phyloP scores from a whole-genome alignment of 1,140 invertebrate species.

The Apis mellifera region Amel_HAv3.1 CM009943.2:11210501-11211000 shows the following conservation, averaged over 20 bases:
- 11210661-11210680: too few relatives aligned
- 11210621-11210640: neutral
- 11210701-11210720: neutral
- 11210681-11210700: too few relatives aligned
- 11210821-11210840: conserved; percentile 4
- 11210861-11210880: neutral
- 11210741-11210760: too few relatives aligned
- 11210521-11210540: conserved; percentile 71
- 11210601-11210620: conserved; percentile 62
- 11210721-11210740: neutral
- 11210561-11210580: conserved; percentile 71
- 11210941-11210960: neutral
- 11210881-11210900: neutral
- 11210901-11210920: neutral
- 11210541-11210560: conserved; percentile 70
- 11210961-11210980: neutral
- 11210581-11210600: conserved; percentile 72
- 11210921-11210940: neutral
- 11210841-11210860: conserved; percentile 2
- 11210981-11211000: neutral
- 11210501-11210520: neutral
- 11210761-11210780: too few relatives aligned
- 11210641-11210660: neutral
- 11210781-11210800: too few relatives aligned
- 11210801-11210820: neutral